These are phyloP conservation scores for Trachelus iudaicus DNA, from an alignment of 2,888 invertebrate genomes.

Conservation along the genomic window DNA sequence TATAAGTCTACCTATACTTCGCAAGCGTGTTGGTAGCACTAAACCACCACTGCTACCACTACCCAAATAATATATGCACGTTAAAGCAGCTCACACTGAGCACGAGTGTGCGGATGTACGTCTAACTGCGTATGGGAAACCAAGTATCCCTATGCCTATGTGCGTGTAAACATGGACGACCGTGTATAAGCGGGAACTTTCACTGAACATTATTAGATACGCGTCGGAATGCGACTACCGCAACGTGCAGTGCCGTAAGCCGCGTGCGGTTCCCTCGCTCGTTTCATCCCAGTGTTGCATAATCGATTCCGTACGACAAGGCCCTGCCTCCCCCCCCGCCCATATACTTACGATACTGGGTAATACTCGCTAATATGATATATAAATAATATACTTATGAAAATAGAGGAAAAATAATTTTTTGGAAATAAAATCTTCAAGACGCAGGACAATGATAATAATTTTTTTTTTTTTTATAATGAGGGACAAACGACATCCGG, in stretches of 20 bases:
- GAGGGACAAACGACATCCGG: slow-evolving; percentile 10
- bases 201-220: slow-evolving; percentile 64
- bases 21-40: too few species aligned
- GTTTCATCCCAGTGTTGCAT: slow-evolving; percentile 29
- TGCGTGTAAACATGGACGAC: slow-evolving; percentile 53
- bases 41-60: too few species aligned
- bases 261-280: slow-evolving; percentile 30
- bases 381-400: too few species aligned
- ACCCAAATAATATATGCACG: too few species aligned
- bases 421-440: not conserved
- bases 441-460: slow-evolving; percentile 20
- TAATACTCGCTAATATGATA: too few species aligned
- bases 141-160: slow-evolving; percentile 29
- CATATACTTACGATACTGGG: too few species aligned
- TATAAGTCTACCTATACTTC: too few species aligned
- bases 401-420: too few species aligned
- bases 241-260: slow-evolving; percentile 35
- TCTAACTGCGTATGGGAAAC: slow-evolving; percentile 22
- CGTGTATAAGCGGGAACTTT: slow-evolving; percentile 57
- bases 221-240: slow-evolving; percentile 63
- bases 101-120: slow-evolving; percentile 11
- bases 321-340: too few species aligned
- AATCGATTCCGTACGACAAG: slow-evolving; percentile 32
- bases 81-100: not conserved
- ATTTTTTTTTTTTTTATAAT: slow-evolving; percentile 12